Evolutionary conservation across 2,113 vertebrate species (phyloP), one percentile per base, ranked within the genome.

Genomic region (Plectropomus leopardus): DNA sequence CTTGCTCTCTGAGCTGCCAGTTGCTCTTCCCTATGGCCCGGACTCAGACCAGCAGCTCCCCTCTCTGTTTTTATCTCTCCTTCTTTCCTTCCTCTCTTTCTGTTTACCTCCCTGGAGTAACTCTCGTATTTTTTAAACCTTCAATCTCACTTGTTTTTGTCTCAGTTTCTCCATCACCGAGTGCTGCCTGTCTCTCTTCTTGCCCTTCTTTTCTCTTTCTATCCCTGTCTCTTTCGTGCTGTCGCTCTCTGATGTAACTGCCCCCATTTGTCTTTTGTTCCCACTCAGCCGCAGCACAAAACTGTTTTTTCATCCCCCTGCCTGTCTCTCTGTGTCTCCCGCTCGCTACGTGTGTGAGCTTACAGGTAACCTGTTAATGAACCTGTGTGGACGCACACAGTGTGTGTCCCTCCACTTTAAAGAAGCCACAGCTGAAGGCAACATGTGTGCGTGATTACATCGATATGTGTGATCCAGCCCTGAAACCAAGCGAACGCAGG

Each of bases 211-310:
- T 73, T 67, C 73, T 68, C 66, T 64, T 36, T 80, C 51, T 11
- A 44, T 72, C 50, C 75, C 75, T 9, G 17, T 60, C 57, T 64
- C 78, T 90, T 70, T 86, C 47, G 69, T 67, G 82, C 67, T 77
- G 70, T 82, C 57, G 32, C 84, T 82, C 81, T 83, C 78, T 92
- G 85, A 89, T 91, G 72, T 89, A 92, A 89, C 85, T 74, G 75
- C 86, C 85, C 81, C 65, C 80, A 74, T 87, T 92, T 54, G 54
- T 80, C 83, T 84, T 86, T 84, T 90, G 67, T 83, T 92, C 70
- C 69, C 71, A 72, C 84, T 85, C 85, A 92, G 59, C 60, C 4
- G 32, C 73, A 45, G 71, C 77, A 60, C 71, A 48, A 70, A 73
- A 74, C 68, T 60, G 48, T 70, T 61, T 72, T 34, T 24, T 53